Percentiles rank a stretch among this genome's conserved stretches.
These are phyloP conservation scores for Adrianichthys oophorus DNA, from an alignment of 2,797 vertebrate genomes.

Conservation along the genomic window DNA sequence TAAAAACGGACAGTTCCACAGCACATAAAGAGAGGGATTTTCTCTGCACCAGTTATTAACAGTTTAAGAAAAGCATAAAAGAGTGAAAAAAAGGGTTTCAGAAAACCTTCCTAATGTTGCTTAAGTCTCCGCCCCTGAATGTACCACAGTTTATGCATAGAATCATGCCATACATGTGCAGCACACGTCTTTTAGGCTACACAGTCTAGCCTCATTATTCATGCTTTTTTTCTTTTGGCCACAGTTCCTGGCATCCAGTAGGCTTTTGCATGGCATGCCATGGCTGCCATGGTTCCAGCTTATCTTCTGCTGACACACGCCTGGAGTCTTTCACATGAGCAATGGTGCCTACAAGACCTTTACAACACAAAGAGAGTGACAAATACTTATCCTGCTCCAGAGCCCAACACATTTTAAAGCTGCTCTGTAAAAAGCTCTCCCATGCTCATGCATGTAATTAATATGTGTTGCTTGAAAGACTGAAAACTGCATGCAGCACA, in stretches of 20 bases:
- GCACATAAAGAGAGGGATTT: conserved; percentile 59
- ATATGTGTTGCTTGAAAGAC: conserved; percentile 1
- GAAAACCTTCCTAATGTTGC: conserved; percentile 42
- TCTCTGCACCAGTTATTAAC: conserved; percentile 35
- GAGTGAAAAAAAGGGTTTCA: conserved; percentile 34
- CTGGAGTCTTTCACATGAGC: conserved; percentile 32
- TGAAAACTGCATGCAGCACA: conserved; percentile 7
- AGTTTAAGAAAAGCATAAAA: conserved; percentile 20
- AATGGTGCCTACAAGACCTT: conserved; percentile 25
- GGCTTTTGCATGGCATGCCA: conserved; percentile 35
- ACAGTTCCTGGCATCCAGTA: conserved; percentile 39
- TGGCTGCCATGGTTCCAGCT: conserved; percentile 34
- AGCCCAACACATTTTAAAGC: conserved; percentile 23
- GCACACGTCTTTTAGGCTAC: conserved; percentile 31
- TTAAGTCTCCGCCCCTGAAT: conserved; percentile 37
- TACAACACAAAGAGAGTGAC: conserved; percentile 17
- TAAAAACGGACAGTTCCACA: conserved; percentile 23
- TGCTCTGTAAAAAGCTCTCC: conserved; percentile 1
- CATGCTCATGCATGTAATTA: neutral
- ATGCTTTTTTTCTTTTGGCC: conserved; percentile 43
- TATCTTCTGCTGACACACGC: conserved; percentile 52
- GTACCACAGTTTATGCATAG: conserved; percentile 16
- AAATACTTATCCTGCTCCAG: conserved; percentile 8
- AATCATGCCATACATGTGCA: conserved; percentile 27
- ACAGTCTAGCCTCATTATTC: conserved; percentile 44